Conservation (phyloP, 2,888 invertebrate species). For the Drosophila mulleri region DNA sequence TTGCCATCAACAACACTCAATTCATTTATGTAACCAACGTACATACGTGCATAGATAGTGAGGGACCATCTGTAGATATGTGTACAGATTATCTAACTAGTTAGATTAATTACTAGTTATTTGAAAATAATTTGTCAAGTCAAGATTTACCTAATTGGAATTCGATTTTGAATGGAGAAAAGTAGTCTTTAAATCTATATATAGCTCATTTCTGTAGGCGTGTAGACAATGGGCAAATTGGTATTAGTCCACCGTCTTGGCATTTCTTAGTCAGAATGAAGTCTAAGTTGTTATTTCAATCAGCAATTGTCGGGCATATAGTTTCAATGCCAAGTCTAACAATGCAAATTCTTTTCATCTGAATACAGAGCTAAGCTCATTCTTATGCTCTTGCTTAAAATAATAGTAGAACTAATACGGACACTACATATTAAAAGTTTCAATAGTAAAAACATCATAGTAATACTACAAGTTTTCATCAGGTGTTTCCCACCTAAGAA, state of each 20-base stretch:
- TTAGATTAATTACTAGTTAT: not conserved
- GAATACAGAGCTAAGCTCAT: not conserved
- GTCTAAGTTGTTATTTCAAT: not conserved
- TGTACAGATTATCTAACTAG: slow-evolving; percentile 3
- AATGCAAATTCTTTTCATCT: not conserved
- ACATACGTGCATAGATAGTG: slow-evolving; percentile 1
- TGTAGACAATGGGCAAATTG: not conserved
- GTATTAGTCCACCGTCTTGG: not conserved
- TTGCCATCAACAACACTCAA: slow-evolving; percentile 7
- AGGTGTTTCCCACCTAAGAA: too few species aligned
- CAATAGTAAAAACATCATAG: too few species aligned
- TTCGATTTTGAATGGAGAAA: not conserved
- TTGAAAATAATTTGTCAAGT: not conserved
- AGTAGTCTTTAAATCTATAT: too few species aligned
- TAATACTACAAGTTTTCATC: too few species aligned
- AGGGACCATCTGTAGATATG: slow-evolving; percentile 5
- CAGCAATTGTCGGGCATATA: not conserved
- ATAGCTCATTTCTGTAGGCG: not conserved
- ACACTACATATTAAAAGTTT: too few species aligned
- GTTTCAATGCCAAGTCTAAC: not conserved
- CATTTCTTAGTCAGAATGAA: not conserved
- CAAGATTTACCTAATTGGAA: not conserved
- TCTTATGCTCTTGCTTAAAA: not conserved
- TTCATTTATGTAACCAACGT: slow-evolving; percentile 3
- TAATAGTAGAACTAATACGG: not conserved